Evolutionary conservation across 1,140 invertebrate species (phyloP), one percentile per base, ranked within the genome.

Genomic region (Drosophila ohnishii): DNA sequence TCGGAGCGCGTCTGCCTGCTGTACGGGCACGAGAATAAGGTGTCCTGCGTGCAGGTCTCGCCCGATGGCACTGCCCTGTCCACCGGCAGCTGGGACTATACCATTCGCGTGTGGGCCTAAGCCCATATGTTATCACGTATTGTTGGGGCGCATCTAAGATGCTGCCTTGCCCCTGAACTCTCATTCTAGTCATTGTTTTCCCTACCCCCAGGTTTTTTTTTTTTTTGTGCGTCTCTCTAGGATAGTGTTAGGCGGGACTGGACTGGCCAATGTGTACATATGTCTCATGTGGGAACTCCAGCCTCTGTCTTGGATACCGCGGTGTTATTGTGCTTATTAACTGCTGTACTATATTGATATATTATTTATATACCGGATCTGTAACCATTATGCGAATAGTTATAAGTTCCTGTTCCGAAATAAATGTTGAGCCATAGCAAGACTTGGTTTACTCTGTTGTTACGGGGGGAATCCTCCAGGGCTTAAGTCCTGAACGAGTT

Each of bases 21-120:
- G 28, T 99, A 99, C 91, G 98, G 98, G 1, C 99, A 99, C 93
- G 99, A 99, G 93, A 99, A 99, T 92, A 94, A 98, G 84, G 97
- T 99, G 22, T 97, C 97, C 60, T 98, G 97, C 93, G 93, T 99
- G 51, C 96, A 97, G 92, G 96, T 99, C 16, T 98, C 98, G 50
- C 98, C 98, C 32, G 99, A 99, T 94, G 99, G 99, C 65, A 99
- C 98, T 58, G 98, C 98, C 51, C 94, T 99, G 9, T 98, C 97
- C 77, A 99, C 99, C 45, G 98, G 98, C 57, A 99, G 97, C 85
- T 99, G 99, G 99, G 99, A 99, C 93, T 96, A 95, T 86, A 99
- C 98, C 50, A 93, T 99, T 75, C 94, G 98, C 92, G 97, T 99
- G 92, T 91, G 90, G 90, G 90, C 90, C 51, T 91, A 91, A 88